Evolutionary conservation across 1,140 invertebrate genomes (phyloP).

Genomic region (Hetaerina americana): DNA sequence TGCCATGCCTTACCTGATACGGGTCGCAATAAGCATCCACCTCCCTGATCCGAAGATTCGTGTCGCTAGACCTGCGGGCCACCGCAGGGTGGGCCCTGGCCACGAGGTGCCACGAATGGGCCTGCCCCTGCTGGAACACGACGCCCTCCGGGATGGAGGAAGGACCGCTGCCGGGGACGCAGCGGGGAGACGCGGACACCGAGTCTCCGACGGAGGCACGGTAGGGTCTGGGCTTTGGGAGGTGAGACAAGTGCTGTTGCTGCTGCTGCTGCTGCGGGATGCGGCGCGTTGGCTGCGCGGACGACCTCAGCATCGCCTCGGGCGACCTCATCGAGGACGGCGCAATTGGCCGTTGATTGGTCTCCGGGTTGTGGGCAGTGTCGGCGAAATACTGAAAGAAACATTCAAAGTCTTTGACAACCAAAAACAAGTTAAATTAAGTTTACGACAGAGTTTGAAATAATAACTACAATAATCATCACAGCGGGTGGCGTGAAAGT

Average conservation of each 20-base stretch:
- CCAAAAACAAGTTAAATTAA: too few species aligned
- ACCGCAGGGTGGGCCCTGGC: conserved; percentile 23
- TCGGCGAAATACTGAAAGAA: conserved; percentile 71
- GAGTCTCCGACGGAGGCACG: conserved; percentile 28
- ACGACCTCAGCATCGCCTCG: conserved; percentile 25
- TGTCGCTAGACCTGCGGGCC: conserved; percentile 17
- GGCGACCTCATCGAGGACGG: conserved; percentile 25
- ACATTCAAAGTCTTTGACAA: too few species aligned
- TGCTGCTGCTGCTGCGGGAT: conserved; percentile 32
- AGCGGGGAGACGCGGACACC: conserved; percentile 17
- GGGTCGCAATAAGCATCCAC: not conserved
- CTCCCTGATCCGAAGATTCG: not conserved
- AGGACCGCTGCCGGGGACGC: not conserved
- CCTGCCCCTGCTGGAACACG: not conserved
- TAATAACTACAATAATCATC: too few species aligned
- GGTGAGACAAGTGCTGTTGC: conserved; percentile 2
- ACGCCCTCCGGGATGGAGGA: not conserved
- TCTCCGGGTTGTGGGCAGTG: conserved; percentile 72
- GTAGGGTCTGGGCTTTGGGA: conserved; percentile 36
- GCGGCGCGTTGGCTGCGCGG: conserved; percentile 25
- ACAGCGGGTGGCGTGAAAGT: too few species aligned
- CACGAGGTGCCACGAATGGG: conserved; percentile 23
- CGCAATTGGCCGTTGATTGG: conserved; percentile 47
- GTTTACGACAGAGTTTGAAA: too few species aligned
- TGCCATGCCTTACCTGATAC: not conserved